Percentiles rank a stretch among this genome's conserved stretches.
phyloP scores from a whole-genome alignment of 2,888 invertebrate species.

The Linnaemya vulpina region DNA sequence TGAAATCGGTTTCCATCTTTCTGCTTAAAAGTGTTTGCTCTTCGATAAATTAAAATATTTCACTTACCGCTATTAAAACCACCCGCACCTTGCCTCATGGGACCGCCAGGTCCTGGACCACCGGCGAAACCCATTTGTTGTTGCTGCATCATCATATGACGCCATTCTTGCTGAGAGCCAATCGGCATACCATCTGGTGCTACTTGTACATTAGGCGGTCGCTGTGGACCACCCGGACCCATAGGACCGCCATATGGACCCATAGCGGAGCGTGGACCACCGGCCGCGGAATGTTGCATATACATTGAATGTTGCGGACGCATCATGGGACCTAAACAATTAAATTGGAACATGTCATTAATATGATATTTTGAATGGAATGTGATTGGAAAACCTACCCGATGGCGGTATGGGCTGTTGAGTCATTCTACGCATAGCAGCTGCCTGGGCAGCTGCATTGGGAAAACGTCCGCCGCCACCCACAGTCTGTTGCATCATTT shows the following conservation, averaged over 20 bases:
- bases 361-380: neutral
- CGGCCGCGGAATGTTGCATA: slow-evolving; percentile 83
- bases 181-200: slow-evolving; percentile 85
- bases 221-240: slow-evolving; percentile 83
- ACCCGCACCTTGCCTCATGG: slow-evolving; percentile 81
- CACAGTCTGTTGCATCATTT: slow-evolving; percentile 84
- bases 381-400: slow-evolving; percentile 82
- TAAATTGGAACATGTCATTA: slow-evolving; percentile 7
- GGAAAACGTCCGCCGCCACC: slow-evolving; percentile 84
- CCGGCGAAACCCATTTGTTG: slow-evolving; percentile 82
- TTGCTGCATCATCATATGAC: slow-evolving; percentile 84
- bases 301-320: slow-evolving; percentile 86
- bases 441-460: slow-evolving; percentile 84
- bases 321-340: slow-evolving; percentile 87
- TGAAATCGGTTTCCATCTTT: neutral
- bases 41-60: neutral
- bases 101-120: slow-evolving; percentile 76
- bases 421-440: slow-evolving; percentile 86
- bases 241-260: slow-evolving; percentile 80
- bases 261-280: slow-evolving; percentile 79
- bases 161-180: slow-evolving; percentile 82
- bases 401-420: slow-evolving; percentile 89
- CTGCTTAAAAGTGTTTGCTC: too few species aligned
- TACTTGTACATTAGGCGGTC: slow-evolving; percentile 85
- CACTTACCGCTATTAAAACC: slow-evolving; percentile 80